Percentiles rank a stretch among this genome's conserved stretches.
These are phyloP conservation scores for Zingel zingel DNA, from an alignment of 2,113 vertebrate species.

Conservation along the genomic window DNA sequence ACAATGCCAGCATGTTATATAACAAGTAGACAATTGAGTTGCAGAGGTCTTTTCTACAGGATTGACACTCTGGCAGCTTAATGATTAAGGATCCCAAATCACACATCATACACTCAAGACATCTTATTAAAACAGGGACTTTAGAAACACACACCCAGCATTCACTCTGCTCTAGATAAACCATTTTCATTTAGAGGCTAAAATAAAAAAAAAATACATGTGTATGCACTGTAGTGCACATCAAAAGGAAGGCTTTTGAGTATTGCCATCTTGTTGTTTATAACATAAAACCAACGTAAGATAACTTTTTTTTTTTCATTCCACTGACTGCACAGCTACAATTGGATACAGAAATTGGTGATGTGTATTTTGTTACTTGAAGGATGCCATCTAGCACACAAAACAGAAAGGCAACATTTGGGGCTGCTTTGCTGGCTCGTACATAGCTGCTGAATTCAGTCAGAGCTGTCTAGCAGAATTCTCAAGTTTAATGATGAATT, in stretches of 20 bases:
- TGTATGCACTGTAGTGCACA: constrained; percentile 32
- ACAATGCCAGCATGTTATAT: constrained; percentile 40
- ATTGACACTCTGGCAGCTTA: constrained; percentile 66
- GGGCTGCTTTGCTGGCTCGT: constrained; percentile 6
- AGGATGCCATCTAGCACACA: constrained; percentile 6
- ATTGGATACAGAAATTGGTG: constrained; percentile 18
- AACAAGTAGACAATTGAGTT: constrained; percentile 39
- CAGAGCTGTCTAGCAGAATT: not conserved
- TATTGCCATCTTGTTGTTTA: constrained; percentile 16
- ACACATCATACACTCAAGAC: constrained; percentile 28
- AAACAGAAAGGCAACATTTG: constrained; percentile 49
- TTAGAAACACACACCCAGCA: constrained; percentile 10
- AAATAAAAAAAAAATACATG: constrained; percentile 44
- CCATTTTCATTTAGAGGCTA: constrained; percentile 31
- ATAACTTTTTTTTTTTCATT: constrained; percentile 5
- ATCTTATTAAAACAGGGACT: constrained; percentile 22
- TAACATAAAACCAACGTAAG: not conserved
- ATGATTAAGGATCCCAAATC: constrained; percentile 49
- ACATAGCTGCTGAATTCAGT: constrained; percentile 3
- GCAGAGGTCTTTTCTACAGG: constrained; percentile 35
- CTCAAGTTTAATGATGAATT: not conserved
- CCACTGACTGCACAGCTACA: constrained; percentile 25
- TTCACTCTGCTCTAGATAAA: constrained; percentile 30
- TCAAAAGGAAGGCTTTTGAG: constrained; percentile 49
- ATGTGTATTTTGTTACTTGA: constrained; percentile 31